A percentile compares a stretch with the other conserved stretches of the same genome.
phyloP scores from a whole-genome alignment of 2,797 vertebrate genomes.

The Schizopygopsis malacanthus region DNA sequence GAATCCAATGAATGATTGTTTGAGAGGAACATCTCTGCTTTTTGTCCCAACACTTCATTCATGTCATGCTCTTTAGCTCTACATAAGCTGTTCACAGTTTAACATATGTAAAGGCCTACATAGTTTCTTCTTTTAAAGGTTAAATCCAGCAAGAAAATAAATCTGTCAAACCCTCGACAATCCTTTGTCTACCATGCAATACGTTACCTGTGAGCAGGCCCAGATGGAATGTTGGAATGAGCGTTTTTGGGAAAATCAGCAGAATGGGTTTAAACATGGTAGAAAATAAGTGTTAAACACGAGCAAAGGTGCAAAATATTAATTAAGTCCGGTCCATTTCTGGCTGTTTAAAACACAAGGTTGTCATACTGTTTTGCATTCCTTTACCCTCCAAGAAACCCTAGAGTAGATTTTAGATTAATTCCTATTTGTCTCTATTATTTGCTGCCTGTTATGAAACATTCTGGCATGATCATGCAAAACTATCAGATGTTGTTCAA shows the following conservation, averaged over 20 bases:
- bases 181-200: conserved; percentile 38
- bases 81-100: conserved; percentile 33
- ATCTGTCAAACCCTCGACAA: conserved; percentile 38
- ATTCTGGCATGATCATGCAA: conserved; percentile 32
- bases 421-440: conserved; percentile 27
- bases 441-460: conserved; percentile 41
- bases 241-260: neutral
- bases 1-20: conserved; percentile 31
- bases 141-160: conserved; percentile 26
- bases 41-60: conserved; percentile 16
- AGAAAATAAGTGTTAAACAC: neutral
- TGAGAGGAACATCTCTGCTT: conserved; percentile 42
- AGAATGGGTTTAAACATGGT: neutral
- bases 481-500: conserved; percentile 26
- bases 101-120: conserved; percentile 6
- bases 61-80: conserved; percentile 11
- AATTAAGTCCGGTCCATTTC: neutral
- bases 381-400: conserved; percentile 1
- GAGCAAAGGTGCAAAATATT: neutral
- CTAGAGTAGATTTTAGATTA: conserved; percentile 16
- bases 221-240: neutral
- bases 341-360: conserved; percentile 22
- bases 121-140: conserved; percentile 42
- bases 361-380: conserved; percentile 21
- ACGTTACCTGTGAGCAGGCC: conserved; percentile 27